These are phyloP conservation scores for Romanogobio albipinnatus DNA, from an alignment of 2,113 vertebrate genomes.

Conservation along the genomic window DNA sequence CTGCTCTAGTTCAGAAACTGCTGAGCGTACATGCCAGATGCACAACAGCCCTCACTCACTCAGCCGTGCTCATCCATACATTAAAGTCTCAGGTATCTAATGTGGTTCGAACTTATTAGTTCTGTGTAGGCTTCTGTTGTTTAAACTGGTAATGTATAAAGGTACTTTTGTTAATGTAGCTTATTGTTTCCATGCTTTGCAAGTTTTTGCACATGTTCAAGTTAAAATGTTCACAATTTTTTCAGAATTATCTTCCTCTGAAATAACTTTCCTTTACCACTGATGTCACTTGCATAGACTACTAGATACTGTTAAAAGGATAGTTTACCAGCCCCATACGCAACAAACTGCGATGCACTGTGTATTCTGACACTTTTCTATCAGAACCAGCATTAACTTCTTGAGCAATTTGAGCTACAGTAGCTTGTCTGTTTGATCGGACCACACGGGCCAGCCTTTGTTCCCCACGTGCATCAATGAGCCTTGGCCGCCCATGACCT, in stretches of 20 bases:
- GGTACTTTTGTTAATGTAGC: not conserved
- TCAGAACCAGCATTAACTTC: too few species aligned
- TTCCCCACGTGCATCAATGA: too few species aligned
- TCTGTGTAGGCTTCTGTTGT: not conserved
- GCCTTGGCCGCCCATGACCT: too few species aligned
- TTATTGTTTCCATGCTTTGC: not conserved
- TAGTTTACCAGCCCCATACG: not conserved
- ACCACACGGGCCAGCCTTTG: too few species aligned
- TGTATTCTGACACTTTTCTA: too few species aligned
- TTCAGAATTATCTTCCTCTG: not conserved
- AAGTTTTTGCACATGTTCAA: not conserved
- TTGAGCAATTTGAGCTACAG: too few species aligned
- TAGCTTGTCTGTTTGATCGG: too few species aligned
- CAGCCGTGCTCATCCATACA: not conserved
- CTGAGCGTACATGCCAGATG: not conserved
- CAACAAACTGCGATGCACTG: too few species aligned
- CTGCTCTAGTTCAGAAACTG: slow-evolving; percentile 30
- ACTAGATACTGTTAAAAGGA: not conserved
- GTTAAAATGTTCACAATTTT: not conserved
- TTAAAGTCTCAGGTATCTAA: slow-evolving; percentile 1
- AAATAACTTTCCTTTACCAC: not conserved
- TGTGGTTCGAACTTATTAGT: not conserved
- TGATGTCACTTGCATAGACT: not conserved
- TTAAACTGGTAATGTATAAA: not conserved
- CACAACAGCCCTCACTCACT: slow-evolving; percentile 1